These are phyloP conservation scores for Autographa pulchrina DNA, from an alignment of 2,888 invertebrate genomes.

Conservation along the genomic window DNA sequence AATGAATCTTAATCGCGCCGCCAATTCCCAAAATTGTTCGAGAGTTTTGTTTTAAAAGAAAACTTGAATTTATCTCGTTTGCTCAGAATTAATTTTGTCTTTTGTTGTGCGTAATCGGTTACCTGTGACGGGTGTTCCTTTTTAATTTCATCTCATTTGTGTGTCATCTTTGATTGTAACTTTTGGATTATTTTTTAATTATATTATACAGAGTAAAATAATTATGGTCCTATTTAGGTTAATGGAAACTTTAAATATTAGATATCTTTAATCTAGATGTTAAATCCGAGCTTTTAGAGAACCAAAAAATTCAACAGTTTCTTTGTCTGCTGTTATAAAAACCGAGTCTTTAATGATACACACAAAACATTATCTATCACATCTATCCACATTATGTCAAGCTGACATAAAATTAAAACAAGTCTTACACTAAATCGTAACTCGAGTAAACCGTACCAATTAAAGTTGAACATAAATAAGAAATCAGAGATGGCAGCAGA, in stretches of 20 bases:
- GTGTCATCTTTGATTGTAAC: slow-evolving; percentile 48
- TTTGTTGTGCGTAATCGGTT: slow-evolving; percentile 82
- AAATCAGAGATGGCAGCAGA: slow-evolving; percentile 2
- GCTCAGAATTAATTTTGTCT: slow-evolving; percentile 81
- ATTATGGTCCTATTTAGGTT: too few relatives aligned
- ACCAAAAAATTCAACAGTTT: too few relatives aligned
- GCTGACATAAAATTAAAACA: not conserved
- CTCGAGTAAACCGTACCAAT: not conserved
- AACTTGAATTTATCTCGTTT: slow-evolving; percentile 83
- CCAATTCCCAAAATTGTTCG: slow-evolving; percentile 86
- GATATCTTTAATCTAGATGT: too few relatives aligned
- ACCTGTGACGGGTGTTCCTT: slow-evolving; percentile 73
- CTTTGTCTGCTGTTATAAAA: not conserved
- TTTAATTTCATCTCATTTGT: slow-evolving; percentile 72
- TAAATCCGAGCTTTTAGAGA: too few relatives aligned
- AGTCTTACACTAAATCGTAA: not conserved
- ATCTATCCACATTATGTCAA: not conserved
- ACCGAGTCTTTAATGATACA: too few relatives aligned
- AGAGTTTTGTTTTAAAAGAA: slow-evolving; percentile 85
- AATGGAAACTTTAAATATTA: too few relatives aligned
- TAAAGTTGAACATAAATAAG: not conserved
- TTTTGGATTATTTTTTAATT: slow-evolving; percentile 9
- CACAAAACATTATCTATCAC: not conserved
- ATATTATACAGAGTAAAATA: not conserved
- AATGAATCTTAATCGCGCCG: slow-evolving; percentile 88